Conservation (phyloP, 92 coral and sea anemone genomes). For the Desmophyllum pertusum region DNA sequence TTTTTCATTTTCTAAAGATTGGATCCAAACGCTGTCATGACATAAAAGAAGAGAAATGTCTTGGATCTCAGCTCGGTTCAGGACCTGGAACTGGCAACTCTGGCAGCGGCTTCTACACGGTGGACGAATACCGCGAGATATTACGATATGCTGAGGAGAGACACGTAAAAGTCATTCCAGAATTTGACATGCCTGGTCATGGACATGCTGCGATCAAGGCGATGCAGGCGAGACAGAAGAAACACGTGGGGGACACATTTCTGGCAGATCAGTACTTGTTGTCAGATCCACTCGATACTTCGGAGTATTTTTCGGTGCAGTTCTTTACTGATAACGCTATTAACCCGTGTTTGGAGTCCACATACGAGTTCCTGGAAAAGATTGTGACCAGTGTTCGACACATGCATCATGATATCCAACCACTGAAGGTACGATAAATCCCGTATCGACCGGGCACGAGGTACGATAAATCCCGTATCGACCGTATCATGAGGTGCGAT, state of each 20-base stretch:
- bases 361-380: conserved; percentile 90
- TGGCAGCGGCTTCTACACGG: conserved; percentile 92
- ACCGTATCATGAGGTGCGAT: no score
- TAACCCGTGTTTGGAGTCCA: conserved; percentile 93
- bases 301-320: conserved; percentile 92
- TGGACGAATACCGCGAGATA: conserved; percentile 85
- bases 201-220: conserved; percentile 96
- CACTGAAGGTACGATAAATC: conserved; percentile 55
- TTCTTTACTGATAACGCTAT: conserved; percentile 95
- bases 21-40: conserved; percentile 91
- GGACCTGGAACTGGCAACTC: conserved; percentile 90
- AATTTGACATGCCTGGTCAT: conserved; percentile 99
- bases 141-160: conserved; percentile 80
- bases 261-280: conserved; percentile 76
- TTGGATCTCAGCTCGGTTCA: conserved; percentile 95
- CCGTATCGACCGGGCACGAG: background rate
- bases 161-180: conserved; percentile 92
- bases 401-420: conserved; percentile 81
- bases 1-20: conserved; percentile 36
- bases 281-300: conserved; percentile 85
- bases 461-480: no score
- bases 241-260: conserved; percentile 64
- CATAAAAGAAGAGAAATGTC: conserved; percentile 73
- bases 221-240: conserved; percentile 82
- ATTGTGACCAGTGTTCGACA: conserved; percentile 66